Base-by-base conservation (phyloP, 2,113 vertebrate species). In the Dendrocopos noguchii region DNA sequence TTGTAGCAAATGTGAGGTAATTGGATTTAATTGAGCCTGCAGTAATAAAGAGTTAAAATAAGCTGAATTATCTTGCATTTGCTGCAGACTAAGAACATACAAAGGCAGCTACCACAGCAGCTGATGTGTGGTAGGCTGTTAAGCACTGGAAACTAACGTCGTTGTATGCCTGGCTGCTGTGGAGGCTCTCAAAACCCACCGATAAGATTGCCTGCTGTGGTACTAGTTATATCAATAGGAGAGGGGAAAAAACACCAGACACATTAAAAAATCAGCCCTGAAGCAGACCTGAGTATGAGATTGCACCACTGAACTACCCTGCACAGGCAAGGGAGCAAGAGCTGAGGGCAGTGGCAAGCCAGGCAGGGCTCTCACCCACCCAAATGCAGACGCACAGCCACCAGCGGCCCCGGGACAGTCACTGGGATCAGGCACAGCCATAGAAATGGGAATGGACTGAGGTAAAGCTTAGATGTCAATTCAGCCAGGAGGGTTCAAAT, bases 21-120 rank as follows among this genome's bases (percentile, higher is more conserved):
- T 84, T 91, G 44, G 89, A 89, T 96, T 94, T 93, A 93, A 93
- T 84, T 91, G 93, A 92, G 81, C 71, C 89, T 70, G 50, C 29
- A 75, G 74, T 55, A 94, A 84, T 94, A 82, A 91, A 90, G 80
- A 87, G 71, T 79, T 76, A 84, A 84, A 2, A 92, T 74, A 90
- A 94, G 12, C 18, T 75, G 80, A 94, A 88, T 94, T 93, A 87
- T 84, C 84, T 94, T 91, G 47, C 44, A 90, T 86, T 88, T 90
- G 42, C 47, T 84, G 39, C 39, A 91, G 70, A 60, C 57, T 67
- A 80, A 93, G 86, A 88, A 42, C 22, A 31, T 42, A 71, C 47
- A 53, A 75, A 88, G 53, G 53, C 53, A 75, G 25, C 66, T 75
- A 90, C 66, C 15, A 59, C 4, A 7, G 67, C 50, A 61, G 83